phyloP scores from a whole-genome alignment of 1,140 invertebrate genomes.

The Brachionus paranguensis region DNA sequence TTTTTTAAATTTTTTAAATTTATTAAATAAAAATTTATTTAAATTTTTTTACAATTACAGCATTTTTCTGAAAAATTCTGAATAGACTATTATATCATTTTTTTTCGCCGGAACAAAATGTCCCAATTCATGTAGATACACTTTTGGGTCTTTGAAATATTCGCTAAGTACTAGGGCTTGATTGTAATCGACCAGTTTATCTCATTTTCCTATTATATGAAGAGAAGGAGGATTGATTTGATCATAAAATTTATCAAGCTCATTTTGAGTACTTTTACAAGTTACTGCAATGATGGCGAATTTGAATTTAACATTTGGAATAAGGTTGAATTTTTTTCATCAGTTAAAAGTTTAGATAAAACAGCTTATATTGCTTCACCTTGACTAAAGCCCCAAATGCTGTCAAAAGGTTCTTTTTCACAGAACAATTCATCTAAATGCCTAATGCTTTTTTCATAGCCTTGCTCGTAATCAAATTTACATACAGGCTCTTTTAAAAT shows the following conservation, averaged over 20 bases:
- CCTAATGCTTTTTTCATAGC: background rate
- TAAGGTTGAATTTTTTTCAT: background rate
- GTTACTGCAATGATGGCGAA: slow-evolving; percentile 31
- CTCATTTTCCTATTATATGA: slow-evolving; percentile 23
- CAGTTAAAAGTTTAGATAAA: background rate
- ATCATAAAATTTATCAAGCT: background rate
- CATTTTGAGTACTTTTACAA: slow-evolving; percentile 17
- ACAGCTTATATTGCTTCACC: slow-evolving; percentile 30
- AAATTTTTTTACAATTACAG: background rate
- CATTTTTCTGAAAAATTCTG: background rate
- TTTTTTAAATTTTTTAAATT: slow-evolving; percentile 4
- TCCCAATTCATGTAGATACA: slow-evolving; percentile 8
- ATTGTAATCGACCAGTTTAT: slow-evolving; percentile 10
- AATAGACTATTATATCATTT: slow-evolving; percentile 6
- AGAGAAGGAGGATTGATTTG: slow-evolving; percentile 14
- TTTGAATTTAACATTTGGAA: slow-evolving; percentile 1
- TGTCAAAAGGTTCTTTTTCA: slow-evolving; percentile 34
- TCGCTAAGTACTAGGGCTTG: background rate
- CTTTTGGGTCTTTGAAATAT: slow-evolving; percentile 2
- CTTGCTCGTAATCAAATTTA: background rate
- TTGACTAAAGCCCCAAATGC: slow-evolving; percentile 39
- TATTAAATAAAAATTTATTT: background rate
- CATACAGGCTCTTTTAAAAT: background rate
- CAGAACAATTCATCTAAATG: background rate
- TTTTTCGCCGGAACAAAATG: slow-evolving; percentile 37